A percentile compares a stretch with the other conserved stretches of the same genome.
Conservation (phyloP, 2,888 invertebrate species). For the Anthrax anthrax region DNA sequence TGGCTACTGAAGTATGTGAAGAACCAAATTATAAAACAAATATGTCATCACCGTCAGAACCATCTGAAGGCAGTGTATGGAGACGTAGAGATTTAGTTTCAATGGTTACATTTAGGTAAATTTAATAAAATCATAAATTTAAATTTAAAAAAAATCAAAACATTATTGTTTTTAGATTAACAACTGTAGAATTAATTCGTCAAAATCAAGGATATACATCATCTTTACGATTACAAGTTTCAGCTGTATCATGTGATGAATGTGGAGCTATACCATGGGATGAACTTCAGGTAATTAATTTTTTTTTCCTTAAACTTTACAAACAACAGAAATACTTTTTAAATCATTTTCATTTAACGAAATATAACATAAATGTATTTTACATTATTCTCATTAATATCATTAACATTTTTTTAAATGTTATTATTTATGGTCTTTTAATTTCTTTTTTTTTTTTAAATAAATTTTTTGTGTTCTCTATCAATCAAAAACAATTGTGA, state of each 20-base stretch:
- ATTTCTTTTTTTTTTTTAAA: no score
- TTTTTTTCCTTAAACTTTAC: conserved; percentile 1
- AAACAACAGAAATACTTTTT: no score
- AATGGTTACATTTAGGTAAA: conserved; percentile 34
- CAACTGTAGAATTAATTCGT: conserved; percentile 55
- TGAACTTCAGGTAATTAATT: conserved; percentile 67
- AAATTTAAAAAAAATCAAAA: neutral
- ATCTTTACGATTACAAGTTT: conserved; percentile 51
- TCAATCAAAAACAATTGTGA: no score
- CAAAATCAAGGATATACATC: conserved; percentile 54
- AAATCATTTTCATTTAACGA: no score
- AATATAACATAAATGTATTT: no score
- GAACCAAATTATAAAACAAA: conserved; percentile 44
- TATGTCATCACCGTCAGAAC: conserved; percentile 69
- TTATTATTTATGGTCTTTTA: no score
- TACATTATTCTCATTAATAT: no score
- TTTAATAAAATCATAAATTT: neutral
- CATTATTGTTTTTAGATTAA: conserved; percentile 41
- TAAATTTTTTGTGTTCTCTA: no score
- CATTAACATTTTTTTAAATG: no score
- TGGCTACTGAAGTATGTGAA: conserved; percentile 73
- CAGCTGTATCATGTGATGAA: conserved; percentile 62
- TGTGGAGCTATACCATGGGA: conserved; percentile 84
- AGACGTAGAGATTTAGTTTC: conserved; percentile 62
- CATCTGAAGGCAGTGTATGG: conserved; percentile 65